These are phyloP conservation scores for Megalonaias nervosa DNA, from an alignment of 1,140 invertebrate genomes.

Conservation along the genomic window DNA sequence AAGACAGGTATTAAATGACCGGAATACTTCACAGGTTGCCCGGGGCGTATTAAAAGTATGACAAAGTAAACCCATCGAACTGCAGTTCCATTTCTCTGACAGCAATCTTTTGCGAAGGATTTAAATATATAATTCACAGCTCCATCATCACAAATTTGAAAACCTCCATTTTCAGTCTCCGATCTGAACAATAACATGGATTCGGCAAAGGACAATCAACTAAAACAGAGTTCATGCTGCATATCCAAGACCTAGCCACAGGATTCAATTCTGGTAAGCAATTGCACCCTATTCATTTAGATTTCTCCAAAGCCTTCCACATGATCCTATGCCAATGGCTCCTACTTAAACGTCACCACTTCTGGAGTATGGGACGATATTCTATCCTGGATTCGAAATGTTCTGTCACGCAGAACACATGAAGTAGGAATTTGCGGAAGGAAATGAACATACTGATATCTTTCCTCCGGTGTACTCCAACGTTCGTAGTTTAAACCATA, in stretches of 20 bases:
- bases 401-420: neutral
- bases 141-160: no score
- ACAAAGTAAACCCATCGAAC: no score
- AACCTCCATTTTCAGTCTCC: no score
- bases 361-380: neutral
- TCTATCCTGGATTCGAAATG: neutral
- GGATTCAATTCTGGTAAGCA: conserved; percentile 4
- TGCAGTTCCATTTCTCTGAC: no score
- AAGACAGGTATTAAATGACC: no score
- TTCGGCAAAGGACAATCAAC: neutral
- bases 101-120: no score
- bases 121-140: neutral
- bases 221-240: neutral
- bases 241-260: conserved; percentile 1
- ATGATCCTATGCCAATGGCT: neutral
- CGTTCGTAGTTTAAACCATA: neutral
- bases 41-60: no score
- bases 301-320: conserved; percentile 7
- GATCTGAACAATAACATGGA: neutral
- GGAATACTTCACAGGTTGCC: no score
- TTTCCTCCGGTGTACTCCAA: neutral
- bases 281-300: neutral
- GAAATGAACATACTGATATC: neutral
- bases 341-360: neutral
- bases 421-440: neutral